phyloP scores from a whole-genome alignment of 2,888 invertebrate species.

The Deladenus siricidicola region DNA sequence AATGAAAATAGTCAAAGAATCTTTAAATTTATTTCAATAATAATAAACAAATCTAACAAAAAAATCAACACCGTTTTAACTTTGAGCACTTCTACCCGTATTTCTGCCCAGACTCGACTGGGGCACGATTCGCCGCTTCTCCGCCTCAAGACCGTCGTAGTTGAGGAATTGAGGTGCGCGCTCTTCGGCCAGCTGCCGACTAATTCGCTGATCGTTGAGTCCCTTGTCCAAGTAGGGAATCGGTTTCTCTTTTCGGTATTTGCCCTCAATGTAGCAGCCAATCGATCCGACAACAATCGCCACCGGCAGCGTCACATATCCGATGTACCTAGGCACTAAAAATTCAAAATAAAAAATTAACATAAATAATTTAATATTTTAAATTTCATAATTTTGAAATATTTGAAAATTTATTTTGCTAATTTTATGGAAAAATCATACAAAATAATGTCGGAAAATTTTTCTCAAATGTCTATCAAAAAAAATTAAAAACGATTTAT shows the following conservation, averaged over 20 bases:
- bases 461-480: too few relatives aligned
- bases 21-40: too few relatives aligned
- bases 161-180: background rate
- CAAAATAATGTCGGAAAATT: too few relatives aligned
- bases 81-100: conserved; percentile 8
- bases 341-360: too few relatives aligned
- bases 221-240: conserved; percentile 20
- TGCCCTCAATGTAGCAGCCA: conserved; percentile 13
- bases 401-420: too few relatives aligned
- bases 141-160: conserved; percentile 4
- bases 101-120: conserved; percentile 7
- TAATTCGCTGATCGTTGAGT: conserved; percentile 8
- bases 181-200: conserved; percentile 12
- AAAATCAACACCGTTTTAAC: too few relatives aligned
- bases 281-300: conserved; percentile 18
- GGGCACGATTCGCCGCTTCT: conserved; percentile 16
- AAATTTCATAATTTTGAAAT: too few relatives aligned
- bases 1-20: too few relatives aligned
- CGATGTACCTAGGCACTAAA: conserved; percentile 13
- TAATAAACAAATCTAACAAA: too few relatives aligned
- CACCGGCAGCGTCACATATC: conserved; percentile 17
- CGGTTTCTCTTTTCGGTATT: background rate
- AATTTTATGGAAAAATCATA: too few relatives aligned
- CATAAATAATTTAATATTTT: too few relatives aligned
- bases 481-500: too few relatives aligned